These are phyloP conservation scores for Numenius phaeopus DNA, from an alignment of 2,797 vertebrate genomes.

Conservation along the genomic window DNA sequence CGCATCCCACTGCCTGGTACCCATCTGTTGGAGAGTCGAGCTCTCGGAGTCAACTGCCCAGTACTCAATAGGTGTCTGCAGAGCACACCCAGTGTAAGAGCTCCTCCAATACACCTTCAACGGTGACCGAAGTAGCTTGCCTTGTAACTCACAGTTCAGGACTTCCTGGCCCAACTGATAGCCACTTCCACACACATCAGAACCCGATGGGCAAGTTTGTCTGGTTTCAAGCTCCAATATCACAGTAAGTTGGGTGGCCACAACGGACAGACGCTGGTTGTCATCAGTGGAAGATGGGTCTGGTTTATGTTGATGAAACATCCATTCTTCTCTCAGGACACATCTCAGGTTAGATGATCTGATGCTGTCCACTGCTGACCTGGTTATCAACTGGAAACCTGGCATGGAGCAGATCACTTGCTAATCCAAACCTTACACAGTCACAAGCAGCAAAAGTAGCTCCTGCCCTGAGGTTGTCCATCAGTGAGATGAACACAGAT, in stretches of 20 bases:
- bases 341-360: background rate
- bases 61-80: background rate
- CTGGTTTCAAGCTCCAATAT: background rate
- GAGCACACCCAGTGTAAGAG: background rate
- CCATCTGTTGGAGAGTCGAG: background rate
- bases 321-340: background rate
- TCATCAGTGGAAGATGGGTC: background rate
- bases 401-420: background rate
- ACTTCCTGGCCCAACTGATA: background rate
- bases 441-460: background rate
- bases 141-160: background rate
- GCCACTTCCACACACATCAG: background rate
- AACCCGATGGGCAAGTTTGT: background rate
- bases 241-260: background rate
- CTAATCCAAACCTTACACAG: background rate
- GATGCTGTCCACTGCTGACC: background rate
- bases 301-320: background rate
- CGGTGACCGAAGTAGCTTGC: background rate
- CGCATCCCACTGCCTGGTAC: background rate
- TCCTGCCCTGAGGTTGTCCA: background rate
- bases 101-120: background rate
- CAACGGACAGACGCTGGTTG: background rate
- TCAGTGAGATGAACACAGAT: background rate
- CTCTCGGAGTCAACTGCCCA: accelerated
- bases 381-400: background rate